phyloP scores from a whole-genome alignment of 2,888 invertebrate genomes.

The Thereva unica region DNA sequence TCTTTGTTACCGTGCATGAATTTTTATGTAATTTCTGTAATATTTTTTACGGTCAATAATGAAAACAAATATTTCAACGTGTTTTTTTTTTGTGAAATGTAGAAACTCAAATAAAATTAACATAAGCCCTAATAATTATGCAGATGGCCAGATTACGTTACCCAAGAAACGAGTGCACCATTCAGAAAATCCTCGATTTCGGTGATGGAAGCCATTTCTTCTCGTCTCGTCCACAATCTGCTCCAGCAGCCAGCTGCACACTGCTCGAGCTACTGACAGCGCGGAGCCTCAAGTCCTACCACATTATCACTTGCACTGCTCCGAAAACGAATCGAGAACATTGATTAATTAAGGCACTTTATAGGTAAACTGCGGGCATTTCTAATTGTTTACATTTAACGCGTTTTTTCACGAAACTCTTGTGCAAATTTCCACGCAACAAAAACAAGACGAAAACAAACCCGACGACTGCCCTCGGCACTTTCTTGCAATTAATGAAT shows the following conservation, averaged over 20 bases:
- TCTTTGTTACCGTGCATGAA: too few species aligned
- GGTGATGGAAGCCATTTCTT: constrained; percentile 59
- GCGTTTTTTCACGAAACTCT: background rate
- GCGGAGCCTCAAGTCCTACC: background rate
- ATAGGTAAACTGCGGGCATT: background rate
- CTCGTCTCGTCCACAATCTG: background rate
- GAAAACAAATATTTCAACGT: too few species aligned
- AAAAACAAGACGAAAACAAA: background rate
- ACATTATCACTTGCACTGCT: constrained; percentile 4
- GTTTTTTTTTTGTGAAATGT: too few species aligned
- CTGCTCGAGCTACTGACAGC: background rate
- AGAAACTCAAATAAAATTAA: too few species aligned
- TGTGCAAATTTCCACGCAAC: constrained; percentile 3
- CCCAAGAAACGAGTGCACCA: constrained; percentile 85
- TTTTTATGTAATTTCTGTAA: too few species aligned
- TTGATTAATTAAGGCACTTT: background rate
- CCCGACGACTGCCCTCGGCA: background rate
- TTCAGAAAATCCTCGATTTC: constrained; percentile 83
- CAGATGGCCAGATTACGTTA: constrained; percentile 51
- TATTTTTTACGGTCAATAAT: too few species aligned
- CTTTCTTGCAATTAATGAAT: background rate
- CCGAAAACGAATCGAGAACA: background rate
- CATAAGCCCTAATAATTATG: too few species aligned
- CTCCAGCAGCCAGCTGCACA: background rate
- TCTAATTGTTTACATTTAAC: background rate